A percentile compares a stretch with the other conserved stretches of the same genome.
These are phyloP conservation scores for Loriculus beryllinus DNA, from an alignment of 2,797 vertebrate species.

Conservation along the genomic window DNA sequence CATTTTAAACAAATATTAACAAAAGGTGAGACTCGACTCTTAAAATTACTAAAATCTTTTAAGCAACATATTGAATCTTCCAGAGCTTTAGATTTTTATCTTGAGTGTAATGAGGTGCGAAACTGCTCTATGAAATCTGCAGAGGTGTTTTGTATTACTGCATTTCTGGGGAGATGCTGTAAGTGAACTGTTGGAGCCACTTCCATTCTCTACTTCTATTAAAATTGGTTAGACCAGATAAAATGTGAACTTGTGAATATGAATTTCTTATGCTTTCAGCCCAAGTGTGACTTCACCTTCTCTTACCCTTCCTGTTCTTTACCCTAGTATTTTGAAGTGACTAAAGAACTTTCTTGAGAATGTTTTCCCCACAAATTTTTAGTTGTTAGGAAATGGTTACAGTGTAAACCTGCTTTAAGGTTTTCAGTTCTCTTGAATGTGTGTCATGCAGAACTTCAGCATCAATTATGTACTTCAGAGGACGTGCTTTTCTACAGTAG, in stretches of 20 bases:
- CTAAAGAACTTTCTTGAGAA: not conserved
- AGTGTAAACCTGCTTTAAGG: not conserved
- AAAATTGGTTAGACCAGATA: constrained; percentile 19
- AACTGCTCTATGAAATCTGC: constrained; percentile 44
- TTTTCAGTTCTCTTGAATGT: not conserved
- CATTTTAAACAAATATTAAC: constrained; percentile 69
- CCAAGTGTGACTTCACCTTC: not conserved
- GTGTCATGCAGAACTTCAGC: not conserved
- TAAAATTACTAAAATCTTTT: constrained; percentile 61
- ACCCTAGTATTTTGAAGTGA: not conserved
- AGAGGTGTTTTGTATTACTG: constrained; percentile 41
- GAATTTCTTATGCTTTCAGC: constrained; percentile 16
- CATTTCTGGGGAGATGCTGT: constrained; percentile 13
- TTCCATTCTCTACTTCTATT: constrained; percentile 32
- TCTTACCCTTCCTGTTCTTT: not conserved
- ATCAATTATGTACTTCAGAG: not conserved
- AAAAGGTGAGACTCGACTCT: constrained; percentile 55
- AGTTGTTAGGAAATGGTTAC: not conserved
- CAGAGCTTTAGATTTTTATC: constrained; percentile 65
- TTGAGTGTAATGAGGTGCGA: not conserved
- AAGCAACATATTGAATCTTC: constrained; percentile 54
- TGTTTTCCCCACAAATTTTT: not conserved
- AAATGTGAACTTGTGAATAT: constrained; percentile 20
- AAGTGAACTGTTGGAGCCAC: not conserved
- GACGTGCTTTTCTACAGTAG: not conserved